Percentiles rank a stretch among this genome's conserved stretches.
Evolutionary conservation across 1,140 invertebrate genomes (phyloP).

Genomic region (Coelopa frigida): DNA sequence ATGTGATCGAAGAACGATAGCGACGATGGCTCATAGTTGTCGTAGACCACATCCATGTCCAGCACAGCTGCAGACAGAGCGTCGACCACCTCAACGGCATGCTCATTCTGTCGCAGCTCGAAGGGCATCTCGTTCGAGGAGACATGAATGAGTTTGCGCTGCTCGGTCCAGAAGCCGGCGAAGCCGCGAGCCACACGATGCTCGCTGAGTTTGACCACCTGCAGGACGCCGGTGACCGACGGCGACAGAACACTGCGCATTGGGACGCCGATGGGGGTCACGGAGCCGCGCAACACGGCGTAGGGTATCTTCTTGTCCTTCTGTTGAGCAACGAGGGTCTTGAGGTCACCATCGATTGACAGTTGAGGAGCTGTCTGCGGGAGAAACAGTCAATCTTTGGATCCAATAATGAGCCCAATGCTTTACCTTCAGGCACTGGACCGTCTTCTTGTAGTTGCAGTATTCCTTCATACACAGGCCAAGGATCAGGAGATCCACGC

Average conservation of each 20-base stretch:
- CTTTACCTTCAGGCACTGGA: slow-evolving; percentile 57
- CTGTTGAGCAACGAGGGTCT: slow-evolving; percentile 51
- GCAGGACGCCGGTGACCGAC: slow-evolving; percentile 63
- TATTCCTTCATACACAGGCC: slow-evolving; percentile 63
- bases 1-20: slow-evolving; percentile 65
- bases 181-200: slow-evolving; percentile 66
- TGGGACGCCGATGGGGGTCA: slow-evolving; percentile 64
- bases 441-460: slow-evolving; percentile 59
- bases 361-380: slow-evolving; percentile 59
- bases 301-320: slow-evolving; percentile 59
- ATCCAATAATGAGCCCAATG: not conserved
- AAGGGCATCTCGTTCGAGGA: slow-evolving; percentile 68
- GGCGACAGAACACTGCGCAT: slow-evolving; percentile 62
- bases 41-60: slow-evolving; percentile 69
- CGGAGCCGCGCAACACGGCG: slow-evolving; percentile 61
- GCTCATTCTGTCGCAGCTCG: slow-evolving; percentile 54
- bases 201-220: slow-evolving; percentile 56
- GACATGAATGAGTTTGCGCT: slow-evolving; percentile 64
- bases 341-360: slow-evolving; percentile 56
- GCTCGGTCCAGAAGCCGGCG: slow-evolving; percentile 72
- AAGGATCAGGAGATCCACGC: slow-evolving; percentile 63
- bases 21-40: slow-evolving; percentile 65
- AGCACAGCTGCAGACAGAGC: slow-evolving; percentile 64
- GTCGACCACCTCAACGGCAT: slow-evolving; percentile 63
- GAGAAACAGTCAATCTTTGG: slow-evolving; percentile 7